These are phyloP conservation scores for Didymodactylos carnosus DNA, from an alignment of 2,888 invertebrate genomes.

Conservation along the genomic window DNA sequence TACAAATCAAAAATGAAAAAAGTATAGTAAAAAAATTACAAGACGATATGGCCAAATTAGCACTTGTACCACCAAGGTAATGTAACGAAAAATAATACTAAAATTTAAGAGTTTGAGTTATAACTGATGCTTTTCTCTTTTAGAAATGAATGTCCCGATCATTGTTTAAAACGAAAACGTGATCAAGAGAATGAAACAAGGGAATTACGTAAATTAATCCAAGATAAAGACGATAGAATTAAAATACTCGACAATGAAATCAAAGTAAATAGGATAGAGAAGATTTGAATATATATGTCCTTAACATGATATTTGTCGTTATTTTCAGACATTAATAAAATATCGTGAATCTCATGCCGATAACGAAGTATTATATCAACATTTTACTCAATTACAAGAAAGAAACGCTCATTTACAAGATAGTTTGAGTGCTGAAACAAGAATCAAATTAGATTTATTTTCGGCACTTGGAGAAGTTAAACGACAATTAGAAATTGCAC, in stretches of 20 bases:
- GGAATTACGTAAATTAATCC: constrained; percentile 45
- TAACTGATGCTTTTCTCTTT: neutral
- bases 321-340: constrained; percentile 38
- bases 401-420: constrained; percentile 75
- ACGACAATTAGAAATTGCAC: constrained; percentile 56
- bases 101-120: no score
- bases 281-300: neutral
- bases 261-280: neutral
- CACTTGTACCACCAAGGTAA: neutral
- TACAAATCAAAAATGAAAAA: constrained; percentile 51
- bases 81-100: no score
- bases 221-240: constrained; percentile 46
- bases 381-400: constrained; percentile 62
- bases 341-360: constrained; percentile 42
- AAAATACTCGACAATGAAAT: constrained; percentile 37
- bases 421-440: constrained; percentile 80
- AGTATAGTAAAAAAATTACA: constrained; percentile 43
- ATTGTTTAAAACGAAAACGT: constrained; percentile 44
- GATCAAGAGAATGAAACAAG: constrained; percentile 49
- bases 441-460: constrained; percentile 89
- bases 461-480: constrained; percentile 87
- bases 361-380: constrained; percentile 56
- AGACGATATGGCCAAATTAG: neutral
- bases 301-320: neutral
- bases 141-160: constrained; percentile 45